Evolutionary conservation across 2,888 invertebrate species (phyloP).

Genomic region (Sarcophaga rosellei): DNA sequence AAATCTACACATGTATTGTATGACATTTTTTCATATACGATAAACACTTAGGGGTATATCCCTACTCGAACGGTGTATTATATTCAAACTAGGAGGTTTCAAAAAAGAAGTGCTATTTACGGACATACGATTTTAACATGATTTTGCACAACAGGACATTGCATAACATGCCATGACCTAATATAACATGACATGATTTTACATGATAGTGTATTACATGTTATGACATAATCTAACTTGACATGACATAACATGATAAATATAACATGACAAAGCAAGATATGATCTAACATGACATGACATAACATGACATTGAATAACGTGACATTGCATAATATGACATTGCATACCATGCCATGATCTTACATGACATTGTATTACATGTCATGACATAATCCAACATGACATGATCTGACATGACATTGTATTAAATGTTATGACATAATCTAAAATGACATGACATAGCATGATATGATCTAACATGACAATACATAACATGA

Average conservation of each 20-base stretch:
- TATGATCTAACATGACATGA: constrained; percentile 26
- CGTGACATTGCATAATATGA: constrained; percentile 35
- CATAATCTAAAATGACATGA: neutral
- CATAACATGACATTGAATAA: constrained; percentile 34
- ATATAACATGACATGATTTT: constrained; percentile 25
- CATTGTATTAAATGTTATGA: neutral
- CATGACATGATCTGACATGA: constrained; percentile 15
- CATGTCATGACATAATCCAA: constrained; percentile 44
- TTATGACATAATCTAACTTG: constrained; percentile 4
- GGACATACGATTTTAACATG: too few species aligned
- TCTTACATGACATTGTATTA: neutral
- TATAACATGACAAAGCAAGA: too few species aligned
- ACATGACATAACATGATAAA: constrained; percentile 32
- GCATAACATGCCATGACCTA: constrained; percentile 1
- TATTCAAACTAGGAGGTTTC: too few species aligned
- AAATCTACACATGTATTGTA: too few species aligned
- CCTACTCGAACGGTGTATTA: too few species aligned
- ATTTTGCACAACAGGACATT: neutral
- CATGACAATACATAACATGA: neutral
- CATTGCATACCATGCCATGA: constrained; percentile 33
- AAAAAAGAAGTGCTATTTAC: too few species aligned
- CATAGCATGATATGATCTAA: constrained; percentile 1
- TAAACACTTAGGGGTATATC: too few species aligned
- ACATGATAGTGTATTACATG: constrained; percentile 18
- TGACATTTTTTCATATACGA: too few species aligned